phyloP scores from a whole-genome alignment of 2,888 invertebrate species.

The Papilio gigon region DNA sequence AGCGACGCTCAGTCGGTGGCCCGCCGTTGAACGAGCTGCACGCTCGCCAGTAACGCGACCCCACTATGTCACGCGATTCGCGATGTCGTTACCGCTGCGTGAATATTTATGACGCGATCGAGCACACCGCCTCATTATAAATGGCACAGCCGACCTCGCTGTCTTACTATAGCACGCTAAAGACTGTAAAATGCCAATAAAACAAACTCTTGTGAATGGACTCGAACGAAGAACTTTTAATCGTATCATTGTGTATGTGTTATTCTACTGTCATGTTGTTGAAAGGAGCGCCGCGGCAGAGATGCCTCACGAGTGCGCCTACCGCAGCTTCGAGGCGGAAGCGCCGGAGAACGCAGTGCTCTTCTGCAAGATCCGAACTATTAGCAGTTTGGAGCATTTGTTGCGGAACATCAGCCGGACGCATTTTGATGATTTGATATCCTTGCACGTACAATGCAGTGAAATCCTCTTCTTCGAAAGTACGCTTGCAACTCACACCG shows the following conservation, averaged over 20 bases:
- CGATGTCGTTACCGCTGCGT: constrained; percentile 72
- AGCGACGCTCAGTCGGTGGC: constrained; percentile 78
- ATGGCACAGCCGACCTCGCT: constrained; percentile 74
- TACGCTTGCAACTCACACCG: constrained; percentile 81
- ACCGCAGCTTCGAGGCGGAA: constrained; percentile 83
- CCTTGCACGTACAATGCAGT: constrained; percentile 87
- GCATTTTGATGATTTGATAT: constrained; percentile 85
- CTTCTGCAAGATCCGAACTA: constrained; percentile 87
- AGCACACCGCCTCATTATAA: constrained; percentile 70
- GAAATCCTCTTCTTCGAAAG: constrained; percentile 89
- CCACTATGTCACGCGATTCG: constrained; percentile 74
- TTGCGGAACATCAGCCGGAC: constrained; percentile 86
- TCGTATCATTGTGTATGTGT: constrained; percentile 78
- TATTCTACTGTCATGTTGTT: constrained; percentile 76
- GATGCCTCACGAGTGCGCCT: constrained; percentile 87
- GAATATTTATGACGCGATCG: constrained; percentile 79
- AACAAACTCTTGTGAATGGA: constrained; percentile 73
- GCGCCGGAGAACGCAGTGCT: constrained; percentile 82
- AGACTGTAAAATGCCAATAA: constrained; percentile 79
- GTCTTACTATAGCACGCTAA: constrained; percentile 64
- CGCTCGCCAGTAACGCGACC: constrained; percentile 57
- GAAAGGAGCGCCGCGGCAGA: constrained; percentile 71
- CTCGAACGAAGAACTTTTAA: constrained; percentile 77
- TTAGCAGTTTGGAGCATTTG: constrained; percentile 86
- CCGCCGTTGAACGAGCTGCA: constrained; percentile 71